phyloP scores from a whole-genome alignment of 2,113 vertebrate genomes.

The Pomatostomus ruficeps region DNA sequence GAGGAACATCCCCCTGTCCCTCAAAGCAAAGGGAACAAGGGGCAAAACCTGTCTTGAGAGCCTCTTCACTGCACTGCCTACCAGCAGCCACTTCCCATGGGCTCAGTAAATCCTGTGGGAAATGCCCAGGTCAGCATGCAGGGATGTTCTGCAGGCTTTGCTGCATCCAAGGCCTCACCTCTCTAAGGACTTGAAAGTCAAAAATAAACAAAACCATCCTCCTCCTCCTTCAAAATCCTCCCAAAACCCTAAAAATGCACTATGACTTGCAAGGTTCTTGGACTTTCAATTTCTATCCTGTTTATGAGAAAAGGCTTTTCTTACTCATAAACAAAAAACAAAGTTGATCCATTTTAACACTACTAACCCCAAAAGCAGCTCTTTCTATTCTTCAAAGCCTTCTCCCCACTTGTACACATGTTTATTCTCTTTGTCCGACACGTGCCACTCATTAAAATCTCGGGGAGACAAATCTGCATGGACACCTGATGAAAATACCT shows the following conservation, averaged over 20 bases:
- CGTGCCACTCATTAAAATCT: neutral
- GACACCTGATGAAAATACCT: neutral
- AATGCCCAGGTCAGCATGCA: neutral
- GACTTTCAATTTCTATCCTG: neutral
- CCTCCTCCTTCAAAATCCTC: neutral
- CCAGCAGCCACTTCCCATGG: neutral
- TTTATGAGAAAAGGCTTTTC: neutral
- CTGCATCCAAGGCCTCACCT: neutral
- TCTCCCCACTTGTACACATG: fast-evolving
- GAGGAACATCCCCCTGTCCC: neutral
- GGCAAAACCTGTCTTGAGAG: neutral
- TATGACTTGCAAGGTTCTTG: neutral
- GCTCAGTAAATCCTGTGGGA: neutral
- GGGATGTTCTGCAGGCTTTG: neutral
- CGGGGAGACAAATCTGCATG: fast-evolving
- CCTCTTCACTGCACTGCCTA: neutral
- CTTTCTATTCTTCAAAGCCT: neutral
- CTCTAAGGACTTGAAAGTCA: neutral
- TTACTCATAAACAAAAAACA: neutral
- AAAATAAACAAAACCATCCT: neutral
- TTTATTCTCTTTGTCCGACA: neutral
- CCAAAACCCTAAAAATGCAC: neutral
- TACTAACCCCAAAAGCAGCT: neutral
- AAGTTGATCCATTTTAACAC: neutral
- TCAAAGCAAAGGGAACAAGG: neutral